Evolutionary conservation across 30 jellyfish, hydroid and myxozoan genomes (phyloP), one percentile per base, ranked within the genome.

Genomic region (Nemopilema nomurai): DNA sequence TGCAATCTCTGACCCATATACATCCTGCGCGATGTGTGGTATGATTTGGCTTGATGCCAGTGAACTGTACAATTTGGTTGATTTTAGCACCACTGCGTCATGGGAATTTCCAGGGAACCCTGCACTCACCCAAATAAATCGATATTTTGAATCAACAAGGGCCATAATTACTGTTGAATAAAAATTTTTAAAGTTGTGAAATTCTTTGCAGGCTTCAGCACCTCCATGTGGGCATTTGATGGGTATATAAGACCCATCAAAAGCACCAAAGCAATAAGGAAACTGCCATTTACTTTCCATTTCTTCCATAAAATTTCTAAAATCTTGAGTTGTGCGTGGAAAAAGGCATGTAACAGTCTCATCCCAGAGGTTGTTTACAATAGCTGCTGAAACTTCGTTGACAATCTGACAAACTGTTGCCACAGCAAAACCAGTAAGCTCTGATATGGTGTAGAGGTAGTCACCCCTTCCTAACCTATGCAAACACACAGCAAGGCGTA

Each of bases 361-460:
- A 68, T 84, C 87, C 92, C 92, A 84, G 75, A 84, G 87, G 78
- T 73, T 68, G 73, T 71, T 63, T 6, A 84, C 87, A 71, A 71
- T 52, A 57, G 87, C 92, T 57, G 64, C 87, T 0, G 76, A 51
- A 52, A 84, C 92, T 25, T 73, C 81, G 63, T 52, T 73, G 81
- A 73, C 92, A 63, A 72, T 84, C 1, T 72, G 83, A 33, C 87
- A 74, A 53, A 80, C 86, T 51, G 96, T 88, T 25, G 89, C 85
- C 27, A 67, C 87, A 65, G 87, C 92, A 57, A 88, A 50, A 29
- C 96, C 96, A 70, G 81, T 66, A 84, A 80, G 50, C 32, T 80
- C 96, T 80, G 81, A 82, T 29, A 79, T 88, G 51, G 93, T 88
- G 92, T 51, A 80, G 71, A 80, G 81, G 86, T 88, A 88, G 82